Evolutionary conservation across 1,140 invertebrate genomes (phyloP).

Genomic region (Olivierus martensii): DNA sequence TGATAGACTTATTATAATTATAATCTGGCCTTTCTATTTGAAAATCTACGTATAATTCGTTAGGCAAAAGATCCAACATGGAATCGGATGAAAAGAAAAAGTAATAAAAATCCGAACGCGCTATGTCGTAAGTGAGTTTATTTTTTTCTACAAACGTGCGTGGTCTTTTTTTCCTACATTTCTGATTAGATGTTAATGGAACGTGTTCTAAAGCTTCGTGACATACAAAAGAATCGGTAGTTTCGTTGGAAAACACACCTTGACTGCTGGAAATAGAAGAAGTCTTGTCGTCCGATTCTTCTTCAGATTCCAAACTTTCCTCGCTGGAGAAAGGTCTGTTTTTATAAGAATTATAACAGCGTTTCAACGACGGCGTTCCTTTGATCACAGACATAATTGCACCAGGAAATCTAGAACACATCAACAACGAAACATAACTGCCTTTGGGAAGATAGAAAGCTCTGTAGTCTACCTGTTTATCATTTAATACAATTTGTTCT

Average conservation of each 20-base stretch:
- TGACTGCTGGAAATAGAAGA: constrained; percentile 16
- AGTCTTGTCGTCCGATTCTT: constrained; percentile 11
- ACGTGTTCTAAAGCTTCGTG: background rate
- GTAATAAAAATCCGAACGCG: constrained; percentile 7
- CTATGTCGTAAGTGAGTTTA: background rate
- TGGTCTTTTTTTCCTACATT: background rate
- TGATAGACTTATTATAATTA: background rate
- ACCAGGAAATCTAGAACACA: constrained; percentile 48
- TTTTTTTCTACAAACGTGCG: background rate
- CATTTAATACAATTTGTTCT: too few species aligned
- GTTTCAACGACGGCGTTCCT: background rate
- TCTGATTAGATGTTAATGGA: constrained; percentile 1
- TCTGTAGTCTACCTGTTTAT: too few species aligned
- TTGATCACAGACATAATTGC: constrained; percentile 10
- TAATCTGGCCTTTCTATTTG: constrained; percentile 6
- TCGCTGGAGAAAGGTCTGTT: background rate
- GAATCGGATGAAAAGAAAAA: constrained; percentile 7
- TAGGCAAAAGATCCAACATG: constrained; percentile 9
- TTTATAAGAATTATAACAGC: too few species aligned
- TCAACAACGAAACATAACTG: too few species aligned
- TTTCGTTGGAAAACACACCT: constrained; percentile 10
- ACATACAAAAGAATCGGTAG: background rate
- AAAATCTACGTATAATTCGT: constrained; percentile 9
- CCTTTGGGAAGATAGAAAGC: too few species aligned
- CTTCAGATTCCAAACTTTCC: constrained; percentile 4